Evolutionary conservation across 2,888 invertebrate genomes (phyloP).

Genomic region (Psococerastis gibbosa): DNA sequence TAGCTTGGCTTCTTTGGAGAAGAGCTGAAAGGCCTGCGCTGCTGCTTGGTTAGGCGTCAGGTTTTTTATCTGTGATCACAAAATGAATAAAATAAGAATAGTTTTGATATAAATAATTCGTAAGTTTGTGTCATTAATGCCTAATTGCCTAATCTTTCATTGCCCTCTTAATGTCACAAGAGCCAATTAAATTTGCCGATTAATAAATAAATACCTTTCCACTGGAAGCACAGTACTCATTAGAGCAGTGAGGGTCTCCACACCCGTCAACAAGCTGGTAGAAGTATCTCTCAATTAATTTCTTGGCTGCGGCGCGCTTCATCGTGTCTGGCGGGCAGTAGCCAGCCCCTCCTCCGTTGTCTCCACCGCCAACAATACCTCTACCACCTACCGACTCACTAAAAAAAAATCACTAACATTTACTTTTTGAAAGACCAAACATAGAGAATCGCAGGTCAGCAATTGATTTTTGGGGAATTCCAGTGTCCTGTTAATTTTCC

Average conservation of each 20-base stretch:
- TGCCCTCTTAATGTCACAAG: slow-evolving; percentile 14
- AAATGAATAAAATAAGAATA: too few relatives aligned
- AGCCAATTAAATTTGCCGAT: too few relatives aligned
- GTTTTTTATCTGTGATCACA: slow-evolving; percentile 45
- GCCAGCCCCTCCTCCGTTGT: too few relatives aligned
- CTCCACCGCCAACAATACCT: too few relatives aligned
- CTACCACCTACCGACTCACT: too few relatives aligned
- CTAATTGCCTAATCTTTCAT: neutral
- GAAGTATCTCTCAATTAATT: slow-evolving; percentile 79
- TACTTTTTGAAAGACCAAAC: too few relatives aligned
- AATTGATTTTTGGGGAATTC: too few relatives aligned
- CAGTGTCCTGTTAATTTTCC: too few relatives aligned
- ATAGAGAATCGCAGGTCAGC: too few relatives aligned
- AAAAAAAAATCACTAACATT: too few relatives aligned
- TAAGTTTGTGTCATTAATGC: too few relatives aligned
- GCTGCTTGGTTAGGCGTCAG: slow-evolving; percentile 79
- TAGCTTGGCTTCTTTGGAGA: slow-evolving; percentile 63
- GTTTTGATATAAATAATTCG: too few relatives aligned
- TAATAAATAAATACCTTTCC: slow-evolving; percentile 53
- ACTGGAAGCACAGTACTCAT: slow-evolving; percentile 77
- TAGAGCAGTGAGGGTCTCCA: slow-evolving; percentile 71
- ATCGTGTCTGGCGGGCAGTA: slow-evolving; percentile 24
- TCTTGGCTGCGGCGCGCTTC: slow-evolving; percentile 45
- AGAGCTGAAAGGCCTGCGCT: slow-evolving; percentile 68
- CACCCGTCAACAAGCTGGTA: slow-evolving; percentile 85